Percentiles rank a stretch among this genome's conserved stretches.
phyloP scores from a whole-genome alignment of 1,140 invertebrate species.

The Drosophila navojoa region DNA sequence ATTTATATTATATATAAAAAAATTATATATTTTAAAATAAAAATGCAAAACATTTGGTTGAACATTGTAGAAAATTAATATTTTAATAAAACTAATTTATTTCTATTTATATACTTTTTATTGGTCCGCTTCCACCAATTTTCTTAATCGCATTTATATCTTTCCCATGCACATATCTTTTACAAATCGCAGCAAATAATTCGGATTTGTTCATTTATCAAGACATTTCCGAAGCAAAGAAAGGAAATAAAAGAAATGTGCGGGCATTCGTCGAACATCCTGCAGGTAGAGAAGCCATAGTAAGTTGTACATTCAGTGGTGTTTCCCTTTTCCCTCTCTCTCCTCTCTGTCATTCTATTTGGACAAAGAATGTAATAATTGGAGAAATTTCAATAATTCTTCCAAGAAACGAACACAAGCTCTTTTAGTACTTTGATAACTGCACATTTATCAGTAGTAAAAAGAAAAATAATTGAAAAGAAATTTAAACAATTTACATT shows the following conservation, averaged over 20 bases:
- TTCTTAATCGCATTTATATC: too few relatives aligned
- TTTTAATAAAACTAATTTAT: too few relatives aligned
- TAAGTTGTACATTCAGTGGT: conserved; percentile 2
- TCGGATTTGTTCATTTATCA: conserved; percentile 16
- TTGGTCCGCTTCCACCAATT: too few relatives aligned
- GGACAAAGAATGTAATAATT: conserved; percentile 15
- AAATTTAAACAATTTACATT: conserved; percentile 70
- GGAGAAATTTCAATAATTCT: conserved; percentile 60
- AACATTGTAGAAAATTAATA: too few relatives aligned
- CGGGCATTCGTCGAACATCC: conserved; percentile 39
- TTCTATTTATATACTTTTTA: too few relatives aligned
- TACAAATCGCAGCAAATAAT: neutral
- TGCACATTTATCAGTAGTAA: conserved; percentile 50
- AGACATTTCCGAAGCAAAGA: conserved; percentile 40
- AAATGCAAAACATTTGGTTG: too few relatives aligned
- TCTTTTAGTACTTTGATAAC: conserved; percentile 21
- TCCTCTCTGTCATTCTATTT: neutral
- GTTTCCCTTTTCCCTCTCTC: conserved; percentile 3
- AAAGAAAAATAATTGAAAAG: conserved; percentile 69
- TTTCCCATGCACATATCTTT: neutral
- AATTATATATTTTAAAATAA: too few relatives aligned
- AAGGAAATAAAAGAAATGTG: conserved; percentile 17
- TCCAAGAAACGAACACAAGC: conserved; percentile 43
- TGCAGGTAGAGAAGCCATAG: conserved; percentile 53
- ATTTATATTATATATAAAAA: too few relatives aligned